Percentiles rank a stretch among this genome's conserved stretches.
Evolutionary conservation across 2,113 vertebrate genomes (phyloP).

Genomic region (Actinemys pallida): DNA sequence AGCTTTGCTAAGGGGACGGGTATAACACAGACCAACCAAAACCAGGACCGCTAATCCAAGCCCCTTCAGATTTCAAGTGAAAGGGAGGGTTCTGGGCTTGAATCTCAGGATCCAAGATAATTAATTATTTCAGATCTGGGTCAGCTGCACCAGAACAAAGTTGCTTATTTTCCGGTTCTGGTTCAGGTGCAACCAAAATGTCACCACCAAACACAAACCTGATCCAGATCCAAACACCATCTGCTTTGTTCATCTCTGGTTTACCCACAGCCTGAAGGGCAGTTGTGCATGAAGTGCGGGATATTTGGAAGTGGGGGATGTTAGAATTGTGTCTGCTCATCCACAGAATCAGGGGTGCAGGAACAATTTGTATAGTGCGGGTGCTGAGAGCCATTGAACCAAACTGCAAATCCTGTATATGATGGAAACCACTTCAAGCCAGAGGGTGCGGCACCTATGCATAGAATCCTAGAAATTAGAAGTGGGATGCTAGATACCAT

Average conservation of each 20-base stretch:
- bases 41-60: neutral
- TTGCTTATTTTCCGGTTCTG: conserved; percentile 1
- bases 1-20: neutral
- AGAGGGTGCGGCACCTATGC: too few species aligned
- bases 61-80: neutral
- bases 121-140: neutral
- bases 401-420: too few species aligned
- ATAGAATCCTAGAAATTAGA: neutral
- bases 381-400: too few species aligned
- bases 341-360: neutral
- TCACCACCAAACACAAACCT: conserved; percentile 27
- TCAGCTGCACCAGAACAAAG: conserved; percentile 1
- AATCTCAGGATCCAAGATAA: neutral
- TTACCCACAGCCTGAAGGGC: neutral
- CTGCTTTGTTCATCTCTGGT: conserved; percentile 40
- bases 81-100: neutral
- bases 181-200: conserved; percentile 20
- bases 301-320: rapidly evolving
- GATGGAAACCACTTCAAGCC: too few species aligned
- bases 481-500: neutral
- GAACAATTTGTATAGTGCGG: too few species aligned
- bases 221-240: conserved; percentile 34
- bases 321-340: neutral
- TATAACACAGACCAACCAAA: neutral
- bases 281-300: neutral